A percentile compares a stretch with the other conserved stretches of the same genome.
These are phyloP conservation scores for Sinhomidia bicolor DNA, from an alignment of 2,888 invertebrate species.

Conservation along the genomic window DNA sequence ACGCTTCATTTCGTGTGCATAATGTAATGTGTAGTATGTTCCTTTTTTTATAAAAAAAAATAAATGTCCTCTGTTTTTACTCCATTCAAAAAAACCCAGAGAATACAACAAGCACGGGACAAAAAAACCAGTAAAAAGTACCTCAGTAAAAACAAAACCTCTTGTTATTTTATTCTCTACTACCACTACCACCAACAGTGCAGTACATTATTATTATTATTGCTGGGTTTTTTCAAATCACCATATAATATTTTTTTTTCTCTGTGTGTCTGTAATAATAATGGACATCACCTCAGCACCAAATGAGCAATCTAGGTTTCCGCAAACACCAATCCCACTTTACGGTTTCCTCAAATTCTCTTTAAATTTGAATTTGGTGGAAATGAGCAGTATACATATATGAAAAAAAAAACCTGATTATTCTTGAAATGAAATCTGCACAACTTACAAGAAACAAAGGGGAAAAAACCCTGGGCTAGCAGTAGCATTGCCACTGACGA, in stretches of 20 bases:
- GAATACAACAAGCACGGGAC: neutral
- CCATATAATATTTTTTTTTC: neutral
- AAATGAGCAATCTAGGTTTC: slow-evolving; percentile 17
- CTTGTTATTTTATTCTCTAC: slow-evolving; percentile 7
- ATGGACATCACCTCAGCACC: slow-evolving; percentile 26
- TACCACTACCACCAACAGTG: no score
- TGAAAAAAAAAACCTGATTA: slow-evolving; percentile 43
- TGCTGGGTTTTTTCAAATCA: slow-evolving; percentile 11
- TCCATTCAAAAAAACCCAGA: neutral
- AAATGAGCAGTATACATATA: slow-evolving; percentile 14
- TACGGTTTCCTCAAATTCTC: slow-evolving; percentile 35
- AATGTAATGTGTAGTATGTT: slow-evolving; percentile 66
- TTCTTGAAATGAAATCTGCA: slow-evolving; percentile 36
- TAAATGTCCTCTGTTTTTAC: slow-evolving; percentile 24
- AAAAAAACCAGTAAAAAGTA: neutral
- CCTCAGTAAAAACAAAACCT: neutral
- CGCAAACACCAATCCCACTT: slow-evolving; percentile 21
- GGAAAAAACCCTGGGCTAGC: neutral
- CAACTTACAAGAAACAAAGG: neutral
- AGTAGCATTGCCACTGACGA: neutral
- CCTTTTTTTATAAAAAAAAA: no score
- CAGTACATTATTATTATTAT: slow-evolving; percentile 39
- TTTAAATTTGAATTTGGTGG: slow-evolving; percentile 37
- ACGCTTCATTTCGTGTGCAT: slow-evolving; percentile 79
- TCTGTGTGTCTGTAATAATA: neutral